Base-by-base conservation (phyloP, 2,888 invertebrate genomes). In the Dolomedes plantarius region DNA sequence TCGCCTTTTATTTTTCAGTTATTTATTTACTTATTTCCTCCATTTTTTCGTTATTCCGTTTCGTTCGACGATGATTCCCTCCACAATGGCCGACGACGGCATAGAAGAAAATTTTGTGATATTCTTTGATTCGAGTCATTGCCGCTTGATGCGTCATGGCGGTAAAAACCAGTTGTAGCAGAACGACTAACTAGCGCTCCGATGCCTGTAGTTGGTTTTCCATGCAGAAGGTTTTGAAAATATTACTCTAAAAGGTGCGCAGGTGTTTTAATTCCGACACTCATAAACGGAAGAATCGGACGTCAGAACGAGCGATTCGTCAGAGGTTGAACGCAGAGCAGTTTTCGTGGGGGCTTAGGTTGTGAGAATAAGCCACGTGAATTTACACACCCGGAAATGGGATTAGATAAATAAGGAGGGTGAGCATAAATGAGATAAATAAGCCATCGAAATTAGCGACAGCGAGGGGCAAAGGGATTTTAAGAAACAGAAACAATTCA, bases 1-100 rank as follows among this genome's bases (percentile, higher is more conserved):
- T 56, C 74, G 39, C 39, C 56, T 81, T 81, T 81, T 81, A 72
- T 74, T 67, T 39, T 72, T 83, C 67, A 85, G 77, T 75, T 82
- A 69, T 76, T 65, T 67, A 67, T 71, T 75, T 85, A 50, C 77
- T 77, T 41, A 56, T 83, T 71, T 50, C 41, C 39, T 78, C 31
- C 69, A 67, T 68, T 77, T 83, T 56, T 56, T 23, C 23, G 19
- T 56, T 23, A 23, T 56, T 56, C 23, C 19, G 19, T 56, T 56
- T 31, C 39, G 36, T 32, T 75, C 62, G 29, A 1, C 71, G 78
- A 62, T 78, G 78, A 78, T 78, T 79, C n/a, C 79, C 41, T 72
- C 79, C 71, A 79, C 79, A 79, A 82, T 82, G 82, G 82, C 75
- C 41, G 82, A 75, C 75, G 62, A 23, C 56, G 11, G 3, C 19